Base-by-base conservation (phyloP, 2,888 invertebrate species). In the Scaptomyza tumidula region DNA sequence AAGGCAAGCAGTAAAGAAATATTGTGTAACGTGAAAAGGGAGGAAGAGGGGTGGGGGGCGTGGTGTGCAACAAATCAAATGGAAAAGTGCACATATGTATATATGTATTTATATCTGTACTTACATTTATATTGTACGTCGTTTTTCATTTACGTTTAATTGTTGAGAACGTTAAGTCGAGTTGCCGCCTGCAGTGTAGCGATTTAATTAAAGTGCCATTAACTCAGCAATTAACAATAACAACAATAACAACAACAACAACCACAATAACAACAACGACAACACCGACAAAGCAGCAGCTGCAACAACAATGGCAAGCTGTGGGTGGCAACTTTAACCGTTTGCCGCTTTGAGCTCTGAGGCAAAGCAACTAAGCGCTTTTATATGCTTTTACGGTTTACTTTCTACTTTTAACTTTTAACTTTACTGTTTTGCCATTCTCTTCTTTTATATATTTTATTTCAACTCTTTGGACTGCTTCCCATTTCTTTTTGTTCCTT, bases 141-240 rank as follows among this genome's bases (percentile, higher is more conserved):
- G 27, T 52, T 39, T 46, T 61, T 53, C 56, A 41, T 53, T 52
- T 61, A 65, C 58, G 62, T 78, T 41, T 37, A 69, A 55, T 63
- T 58, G 54, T 39, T 43, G 53, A 44, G 70, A 43, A 33, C 24
- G 31, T 56, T 53, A 27, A 57, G 49, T 46, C 55, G 53, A 41
- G 48, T 44, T 63, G 59, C 57, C 59, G 71, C 74, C 73, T 76
- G 76, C 76, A 88, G 88, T 82, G 82, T 88, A 84, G 85, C 89
- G 86, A 89, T 90, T 91, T 90, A 91, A 91, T 90, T 91, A 90
- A 90, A 90, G 87, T 87, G 86, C 82, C 90, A 90, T 90, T 90
- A 91, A 90, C 89, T 86, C 89, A 79, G 80, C 90, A 90, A 91
- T 91, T 91, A 91, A 91, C 86, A 86, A 79, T 77, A 83, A 81